Conservation (phyloP, 2,113 vertebrate species). For the Amphilophus citrinellus region DNA sequence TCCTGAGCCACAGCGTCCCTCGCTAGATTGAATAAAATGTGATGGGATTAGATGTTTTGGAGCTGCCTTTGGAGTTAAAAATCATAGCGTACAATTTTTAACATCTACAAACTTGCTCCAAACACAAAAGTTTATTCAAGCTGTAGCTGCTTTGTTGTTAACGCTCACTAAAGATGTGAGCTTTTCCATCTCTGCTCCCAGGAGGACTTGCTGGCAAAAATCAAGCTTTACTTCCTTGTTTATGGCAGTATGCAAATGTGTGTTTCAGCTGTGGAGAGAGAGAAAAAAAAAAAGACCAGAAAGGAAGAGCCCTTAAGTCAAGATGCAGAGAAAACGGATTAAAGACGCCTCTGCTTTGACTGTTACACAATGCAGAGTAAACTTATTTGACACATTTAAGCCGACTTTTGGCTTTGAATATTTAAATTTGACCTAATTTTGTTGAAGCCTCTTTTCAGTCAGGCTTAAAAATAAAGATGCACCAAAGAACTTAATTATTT, state of each 20-base stretch:
- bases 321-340: conserved; percentile 28
- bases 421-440: neutral
- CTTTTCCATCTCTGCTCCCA: neutral
- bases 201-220: neutral
- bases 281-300: neutral
- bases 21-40: neutral
- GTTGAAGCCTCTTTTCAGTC: neutral
- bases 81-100: no score
- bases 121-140: no score
- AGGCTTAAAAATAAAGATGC: neutral
- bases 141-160: neutral
- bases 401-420: neutral
- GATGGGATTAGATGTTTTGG: neutral
- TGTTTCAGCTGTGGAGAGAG: neutral
- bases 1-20: no score
- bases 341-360: neutral
- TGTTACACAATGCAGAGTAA: neutral
- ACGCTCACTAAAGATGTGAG: neutral
- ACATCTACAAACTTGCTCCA: no score
- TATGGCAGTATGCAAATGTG: conserved; percentile 39
- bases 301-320: conserved; percentile 14
- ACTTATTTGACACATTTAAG: conserved; percentile 1
- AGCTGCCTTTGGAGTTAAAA: no score
- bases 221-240: conserved; percentile 5
- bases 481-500: conserved; percentile 2